Base-by-base conservation (phyloP, 2,113 vertebrate species). In the Hymenochirus boettgeri region DNA sequence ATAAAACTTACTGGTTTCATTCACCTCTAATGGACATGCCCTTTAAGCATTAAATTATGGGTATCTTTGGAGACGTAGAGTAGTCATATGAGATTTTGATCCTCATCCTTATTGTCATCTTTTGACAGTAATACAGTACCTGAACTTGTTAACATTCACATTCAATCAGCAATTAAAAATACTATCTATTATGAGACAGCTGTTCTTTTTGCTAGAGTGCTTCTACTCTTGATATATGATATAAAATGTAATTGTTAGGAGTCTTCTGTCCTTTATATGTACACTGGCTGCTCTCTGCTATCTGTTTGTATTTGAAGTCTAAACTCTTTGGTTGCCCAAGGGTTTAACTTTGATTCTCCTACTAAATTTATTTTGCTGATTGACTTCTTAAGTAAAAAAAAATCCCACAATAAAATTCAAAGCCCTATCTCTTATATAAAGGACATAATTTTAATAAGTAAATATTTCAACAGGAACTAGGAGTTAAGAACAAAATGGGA, bases 381-480 rank as follows among this genome's bases (percentile, higher is more conserved):
- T 18, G 25, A 29, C 25, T 55, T 18, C 25, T 19, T 55, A 29
- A 55, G 52, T 29, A 31, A 55, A 55, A n/a, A n/a, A n/a, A n/a
- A 55, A 24, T 55, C 2, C 11, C n/a, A 18, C 26, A 17, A 29
- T 29, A 29, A n/a, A 29, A 18, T 31, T 27, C 52, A 26, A 55
- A 55, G n/a, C n/a, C 2, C 6, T 54, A n/a, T n/a, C 26, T 55
- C 10, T 18, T 18, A 31, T 31, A 55, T 55, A 4, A 31, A n/a
- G 12, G 39, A 24, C n/a, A 55, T 23, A 52, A 52, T 52, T 52
- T 25, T 17, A 8, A 22, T 29, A 31, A 55, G 25, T 55, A 31
- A 55, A 55, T 29, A 55, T 18, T 26, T 27, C 21, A 3, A 5
- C 9, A 52, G 50, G 12, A 52, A 6, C 9, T 15, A 52, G 7